Conservation (phyloP, 2,888 invertebrate genomes). For the Yponomeuta plumbellus region DNA sequence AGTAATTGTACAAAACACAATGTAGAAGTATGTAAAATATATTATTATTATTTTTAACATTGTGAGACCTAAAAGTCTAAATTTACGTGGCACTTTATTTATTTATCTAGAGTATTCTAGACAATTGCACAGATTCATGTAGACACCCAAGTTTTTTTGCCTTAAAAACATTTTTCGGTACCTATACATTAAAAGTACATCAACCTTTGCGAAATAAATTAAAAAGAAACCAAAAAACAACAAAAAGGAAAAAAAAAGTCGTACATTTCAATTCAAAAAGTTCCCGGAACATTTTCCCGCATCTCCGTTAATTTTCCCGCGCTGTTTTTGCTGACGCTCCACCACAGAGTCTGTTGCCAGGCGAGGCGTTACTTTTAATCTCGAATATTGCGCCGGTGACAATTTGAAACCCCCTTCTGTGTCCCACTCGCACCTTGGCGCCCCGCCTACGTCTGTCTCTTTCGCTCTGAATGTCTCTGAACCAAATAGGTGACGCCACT, state of each 20-base stretch:
- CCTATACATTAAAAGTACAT: no score
- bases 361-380: conserved; percentile 72
- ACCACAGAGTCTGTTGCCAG: conserved; percentile 48
- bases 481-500: neutral
- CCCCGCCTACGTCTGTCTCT: conserved; percentile 25
- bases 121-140: no score
- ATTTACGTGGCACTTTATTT: no score
- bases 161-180: no score
- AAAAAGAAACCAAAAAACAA: no score
- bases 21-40: no score
- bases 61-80: no score
- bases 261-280: neutral
- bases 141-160: no score
- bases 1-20: no score
- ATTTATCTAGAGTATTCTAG: no score
- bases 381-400: conserved; percentile 68
- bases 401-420: conserved; percentile 44
- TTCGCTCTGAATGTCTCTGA: conserved; percentile 24
- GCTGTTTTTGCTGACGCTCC: conserved; percentile 43
- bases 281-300: neutral
- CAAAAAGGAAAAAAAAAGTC: neutral
- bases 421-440: conserved; percentile 26
- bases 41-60: no score
- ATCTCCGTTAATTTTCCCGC: neutral
- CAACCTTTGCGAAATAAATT: no score